Evolutionary conservation across 2,797 vertebrate genomes (phyloP).

Genomic region (Aotus griseimembra): DNA sequence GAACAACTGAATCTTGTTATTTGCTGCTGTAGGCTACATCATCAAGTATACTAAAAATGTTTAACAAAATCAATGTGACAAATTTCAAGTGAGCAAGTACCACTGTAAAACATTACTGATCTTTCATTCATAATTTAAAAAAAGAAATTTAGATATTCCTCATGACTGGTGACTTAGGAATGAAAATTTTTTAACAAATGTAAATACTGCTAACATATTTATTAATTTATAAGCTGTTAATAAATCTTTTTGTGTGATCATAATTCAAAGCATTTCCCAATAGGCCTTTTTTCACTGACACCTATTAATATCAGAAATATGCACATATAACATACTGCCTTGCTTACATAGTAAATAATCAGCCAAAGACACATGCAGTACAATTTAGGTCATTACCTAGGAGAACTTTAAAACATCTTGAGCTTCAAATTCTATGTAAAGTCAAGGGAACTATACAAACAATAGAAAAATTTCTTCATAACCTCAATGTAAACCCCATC

Average conservation of each 20-base stretch:
- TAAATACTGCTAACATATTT: constrained; percentile 34
- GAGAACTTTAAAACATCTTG: not conserved
- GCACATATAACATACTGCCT: not conserved
- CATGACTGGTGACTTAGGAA: not conserved
- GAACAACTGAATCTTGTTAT: not conserved
- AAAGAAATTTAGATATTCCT: not conserved
- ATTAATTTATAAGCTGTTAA: not conserved
- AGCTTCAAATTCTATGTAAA: constrained; percentile 45
- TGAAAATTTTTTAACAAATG: not conserved
- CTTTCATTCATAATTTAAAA: constrained; percentile 31
- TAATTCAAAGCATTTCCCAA: constrained; percentile 42
- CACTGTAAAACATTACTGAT: constrained; percentile 40
- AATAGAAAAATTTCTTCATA: constrained; percentile 28
- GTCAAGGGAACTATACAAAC: not conserved
- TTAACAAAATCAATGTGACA: constrained; percentile 42
- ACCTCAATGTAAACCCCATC: not conserved
- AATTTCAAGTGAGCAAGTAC: constrained; percentile 45
- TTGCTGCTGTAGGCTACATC: constrained; percentile 27
- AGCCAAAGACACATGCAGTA: not conserved
- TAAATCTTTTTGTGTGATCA: constrained; percentile 34
- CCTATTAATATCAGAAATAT: constrained; percentile 28
- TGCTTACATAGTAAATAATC: constrained; percentile 39
- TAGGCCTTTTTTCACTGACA: not conserved
- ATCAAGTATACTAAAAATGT: constrained; percentile 48
- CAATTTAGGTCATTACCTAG: constrained; percentile 32